Percentiles rank a stretch among this genome's conserved stretches.
phyloP scores from a whole-genome alignment of 2,888 invertebrate species.

The Pecten maximus region DNA sequence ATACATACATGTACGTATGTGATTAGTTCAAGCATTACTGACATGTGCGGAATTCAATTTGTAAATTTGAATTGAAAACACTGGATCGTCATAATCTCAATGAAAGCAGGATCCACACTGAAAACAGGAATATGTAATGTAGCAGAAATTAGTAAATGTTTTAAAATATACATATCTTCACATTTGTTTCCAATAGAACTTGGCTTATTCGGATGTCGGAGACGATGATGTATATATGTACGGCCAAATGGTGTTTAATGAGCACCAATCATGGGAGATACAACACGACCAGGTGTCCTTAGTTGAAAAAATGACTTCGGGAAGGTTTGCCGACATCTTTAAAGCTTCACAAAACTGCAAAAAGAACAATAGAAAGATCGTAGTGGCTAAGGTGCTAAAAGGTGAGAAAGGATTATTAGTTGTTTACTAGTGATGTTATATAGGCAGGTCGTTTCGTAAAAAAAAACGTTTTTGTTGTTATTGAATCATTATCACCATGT shows the following conservation, averaged over 20 bases:
- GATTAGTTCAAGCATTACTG: no score
- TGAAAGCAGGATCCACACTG: no score
- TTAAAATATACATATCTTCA: no score
- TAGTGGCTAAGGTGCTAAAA: slow-evolving; percentile 61
- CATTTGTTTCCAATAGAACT: slow-evolving; percentile 45
- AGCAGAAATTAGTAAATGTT: no score
- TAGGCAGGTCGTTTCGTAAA: neutral
- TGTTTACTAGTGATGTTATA: neutral
- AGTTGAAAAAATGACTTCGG: slow-evolving; percentile 53
- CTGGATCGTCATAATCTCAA: no score
- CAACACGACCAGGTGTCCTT: slow-evolving; percentile 49
- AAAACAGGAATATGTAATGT: no score
- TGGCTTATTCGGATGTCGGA: slow-evolving; percentile 38
- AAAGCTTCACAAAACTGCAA: slow-evolving; percentile 50
- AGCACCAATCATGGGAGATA: slow-evolving; percentile 53
- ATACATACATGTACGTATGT: no score
- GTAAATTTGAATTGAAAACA: no score
- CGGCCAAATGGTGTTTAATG: slow-evolving; percentile 54
- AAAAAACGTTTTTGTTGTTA: no score
- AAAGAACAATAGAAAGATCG: slow-evolving; percentile 46
- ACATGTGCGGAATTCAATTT: no score
- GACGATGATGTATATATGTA: slow-evolving; percentile 61
- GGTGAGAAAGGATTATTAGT: slow-evolving; percentile 39
- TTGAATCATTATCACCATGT: no score
- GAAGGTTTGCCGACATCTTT: slow-evolving; percentile 63